Conservation (phyloP, 2,113 vertebrate genomes). For the Xiphorhynchus elegans region DNA sequence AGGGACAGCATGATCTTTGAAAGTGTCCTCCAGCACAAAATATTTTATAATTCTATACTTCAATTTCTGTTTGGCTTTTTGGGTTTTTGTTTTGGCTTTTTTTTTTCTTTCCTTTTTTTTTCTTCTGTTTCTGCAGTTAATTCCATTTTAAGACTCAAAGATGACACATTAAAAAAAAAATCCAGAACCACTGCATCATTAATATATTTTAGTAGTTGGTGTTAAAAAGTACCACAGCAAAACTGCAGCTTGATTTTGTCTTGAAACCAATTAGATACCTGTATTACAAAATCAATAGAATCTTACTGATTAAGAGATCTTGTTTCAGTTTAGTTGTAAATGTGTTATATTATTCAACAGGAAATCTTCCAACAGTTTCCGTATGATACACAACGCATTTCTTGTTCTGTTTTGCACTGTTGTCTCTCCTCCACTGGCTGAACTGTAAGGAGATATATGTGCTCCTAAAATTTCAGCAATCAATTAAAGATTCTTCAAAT, state of each 20-base stretch:
- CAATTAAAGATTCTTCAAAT: neutral
- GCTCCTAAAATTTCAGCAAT: neutral
- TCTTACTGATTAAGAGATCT: neutral
- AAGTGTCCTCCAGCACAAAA: neutral
- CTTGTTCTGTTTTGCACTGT: neutral
- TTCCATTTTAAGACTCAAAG: neutral
- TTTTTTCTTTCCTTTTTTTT: neutral
- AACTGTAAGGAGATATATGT: neutral
- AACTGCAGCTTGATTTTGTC: neutral
- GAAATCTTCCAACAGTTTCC: neutral
- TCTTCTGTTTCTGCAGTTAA: neutral
- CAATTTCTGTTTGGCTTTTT: neutral
- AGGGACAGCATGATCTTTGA: neutral
- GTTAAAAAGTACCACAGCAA: neutral
- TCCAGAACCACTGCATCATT: neutral
- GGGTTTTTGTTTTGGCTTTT: fast-evolving
- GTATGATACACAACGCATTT: neutral
- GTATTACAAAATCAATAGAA: neutral
- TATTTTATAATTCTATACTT: neutral
- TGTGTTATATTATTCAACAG: neutral
- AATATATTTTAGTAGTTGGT: neutral
- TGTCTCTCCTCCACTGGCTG: neutral
- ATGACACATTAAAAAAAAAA: neutral
- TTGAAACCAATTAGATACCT: neutral
- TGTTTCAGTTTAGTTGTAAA: neutral